Evolutionary conservation across 2,797 vertebrate species (phyloP), one percentile per base, ranked within the genome.

Genomic region (Etheostoma perlongum): DNA sequence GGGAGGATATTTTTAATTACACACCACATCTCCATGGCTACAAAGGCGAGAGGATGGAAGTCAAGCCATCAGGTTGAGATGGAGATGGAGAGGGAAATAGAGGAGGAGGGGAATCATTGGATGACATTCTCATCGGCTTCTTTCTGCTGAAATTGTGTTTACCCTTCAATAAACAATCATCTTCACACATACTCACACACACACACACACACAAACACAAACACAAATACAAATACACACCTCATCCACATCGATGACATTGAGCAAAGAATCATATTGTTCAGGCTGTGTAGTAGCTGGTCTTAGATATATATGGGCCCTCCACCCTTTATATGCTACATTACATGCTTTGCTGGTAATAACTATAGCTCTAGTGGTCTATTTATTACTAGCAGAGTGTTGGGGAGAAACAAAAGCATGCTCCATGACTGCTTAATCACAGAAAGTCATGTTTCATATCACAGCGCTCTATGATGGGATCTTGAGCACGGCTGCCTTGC

Each of bases 1-100:
- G 78, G 77, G 74, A 82, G 89, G 89, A 83, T 92, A 92, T 91
- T 91, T 92, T 94, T 93, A 93, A 94, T 94, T 90, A 94, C 81
- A 91, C 84, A 84, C 74, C 74, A 80, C 70, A 85, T 93, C 90
- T 87, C 89, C 83, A 90, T 90, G 80, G 85, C 61, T 78, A 90
- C 81, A 30, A 40, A 19, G 65, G 63, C 33, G 58, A 81, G 88
- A 81, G 79, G 79, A 91, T 74, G 75, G 59, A 69, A 85, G 76
- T 72, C 63, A 63, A 49, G 1, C 53, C 76, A 75, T 81, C 81
- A 86, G 84, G 81, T 84, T 82, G 83, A 85, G 79, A 87, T 78
- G 72, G 61, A 88, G 81, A 85, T 69, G 69, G 73, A 68, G 76
- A 68, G 76, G 30, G 51, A 82, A 74, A 79, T 9, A 61, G 73